Conservation (phyloP, 2,113 vertebrate genomes). For the Mesocricetus auratus region DNA sequence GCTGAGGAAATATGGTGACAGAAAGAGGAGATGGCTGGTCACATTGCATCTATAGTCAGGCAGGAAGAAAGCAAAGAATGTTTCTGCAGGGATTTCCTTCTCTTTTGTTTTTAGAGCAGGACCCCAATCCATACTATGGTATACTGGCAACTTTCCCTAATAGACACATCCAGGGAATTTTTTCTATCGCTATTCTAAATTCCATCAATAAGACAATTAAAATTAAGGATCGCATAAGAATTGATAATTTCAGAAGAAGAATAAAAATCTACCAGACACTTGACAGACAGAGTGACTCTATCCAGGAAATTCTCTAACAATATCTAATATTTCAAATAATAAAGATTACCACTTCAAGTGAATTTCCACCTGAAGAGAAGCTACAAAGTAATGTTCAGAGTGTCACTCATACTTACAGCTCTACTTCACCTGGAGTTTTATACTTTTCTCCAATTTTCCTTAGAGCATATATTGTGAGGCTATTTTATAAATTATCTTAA, state of each 20-base stretch:
- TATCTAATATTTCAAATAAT: conserved; percentile 52
- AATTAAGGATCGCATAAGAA: background rate
- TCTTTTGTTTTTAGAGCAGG: background rate
- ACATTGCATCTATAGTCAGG: background rate
- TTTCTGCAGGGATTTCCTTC: background rate
- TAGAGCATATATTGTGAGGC: background rate
- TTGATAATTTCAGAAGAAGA: conserved; percentile 42
- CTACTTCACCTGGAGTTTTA: background rate
- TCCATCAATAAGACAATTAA: background rate
- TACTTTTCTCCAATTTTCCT: conserved; percentile 5
- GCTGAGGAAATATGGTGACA: background rate
- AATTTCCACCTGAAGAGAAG: conserved; percentile 42
- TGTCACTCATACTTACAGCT: background rate
- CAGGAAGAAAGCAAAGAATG: background rate
- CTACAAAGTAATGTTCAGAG: background rate
- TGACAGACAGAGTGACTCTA: background rate
- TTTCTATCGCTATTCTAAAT: background rate
- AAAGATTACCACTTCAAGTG: conserved; percentile 26
- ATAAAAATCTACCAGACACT: background rate
- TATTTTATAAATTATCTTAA: conserved; percentile 29
- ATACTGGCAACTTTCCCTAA: background rate
- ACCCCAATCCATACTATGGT: background rate
- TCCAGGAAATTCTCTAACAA: conserved; percentile 14
- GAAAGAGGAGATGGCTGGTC: background rate
- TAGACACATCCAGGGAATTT: too few species aligned